Evolutionary conservation across 1,140 invertebrate species (phyloP), one percentile per base, ranked within the genome.

Genomic region (Spodoptera frugiperda): DNA sequence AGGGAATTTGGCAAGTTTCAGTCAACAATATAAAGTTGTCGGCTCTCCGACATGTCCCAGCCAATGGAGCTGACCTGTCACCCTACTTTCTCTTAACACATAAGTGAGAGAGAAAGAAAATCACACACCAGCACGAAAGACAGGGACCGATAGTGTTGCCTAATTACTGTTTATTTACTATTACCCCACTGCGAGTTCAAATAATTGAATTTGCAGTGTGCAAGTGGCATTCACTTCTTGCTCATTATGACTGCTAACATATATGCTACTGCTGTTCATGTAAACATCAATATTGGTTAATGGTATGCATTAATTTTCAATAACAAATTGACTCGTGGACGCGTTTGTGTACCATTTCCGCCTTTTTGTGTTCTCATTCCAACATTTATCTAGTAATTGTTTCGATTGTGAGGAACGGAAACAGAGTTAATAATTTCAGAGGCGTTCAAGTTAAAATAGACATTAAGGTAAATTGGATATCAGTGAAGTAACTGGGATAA

Each of bases 21-120:
- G 71, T 63, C 72, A 75, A 75, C 30, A 75, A 75, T 63, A 63
- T 49, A 48, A 73, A 55, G 33, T 72, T 54, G 51, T 48, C 55
- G 54, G 12, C 11, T 48, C 21, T 44, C 8, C 46, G 51, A 59
- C 57, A 53, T 14, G 55, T 44, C 46, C 48, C 59, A 48, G 19
- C 48, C 57, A 53, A 59, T 49, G 48, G 17, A 33, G 8, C 39
- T 74, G 44, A 46, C 57, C 46, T 59, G 55, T 73, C 55, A 73
- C 44, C 44, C 21, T 65, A 75, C 57, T 63, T 75, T 75, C 57
- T 39, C 30, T 51, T 14, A 33, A n/a, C 39, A 46, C 54, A 48
- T 12, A 19, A 15, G 33, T 8, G 25, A 25, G 14, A 73, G 19
- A 61, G 19, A 48, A 44, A 54, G 33, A 19, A 39, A 21, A 25